Evolutionary conservation across 2,797 vertebrate genomes (phyloP), one percentile per base, ranked within the genome.

Genomic region (Muscicapa comitata): DNA sequence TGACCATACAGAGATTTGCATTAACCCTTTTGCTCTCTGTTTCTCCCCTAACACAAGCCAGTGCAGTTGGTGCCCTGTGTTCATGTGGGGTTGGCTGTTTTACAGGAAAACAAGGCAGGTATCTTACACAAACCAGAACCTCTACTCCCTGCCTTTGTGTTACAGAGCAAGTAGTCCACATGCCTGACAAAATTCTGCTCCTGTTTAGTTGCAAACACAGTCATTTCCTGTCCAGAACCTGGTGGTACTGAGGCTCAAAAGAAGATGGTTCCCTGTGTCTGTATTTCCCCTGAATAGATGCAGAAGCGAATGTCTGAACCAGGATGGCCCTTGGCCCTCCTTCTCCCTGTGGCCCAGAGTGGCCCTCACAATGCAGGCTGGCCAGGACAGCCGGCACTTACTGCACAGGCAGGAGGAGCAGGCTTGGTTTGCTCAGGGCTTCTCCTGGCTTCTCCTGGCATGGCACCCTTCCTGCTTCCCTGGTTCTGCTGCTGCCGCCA

Each of bases 321-420:
- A 17, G 1, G 3, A 26, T 14, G 31, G 35, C 9, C 1, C n/a
- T 55, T 38, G 31, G 23, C 70, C 17, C 11, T 51, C 21, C 25
- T 71, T 35, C 33, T 21, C 33, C 15, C 9, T 11, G 17, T 28
- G 9, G 11, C 19, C 13, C 37, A 15, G 24, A 13, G 11, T 37
- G 20, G 1, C 4, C 40, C 20, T 47, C 13, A 21, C 29, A 4
- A 0, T 3, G 11, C 8, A 9, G 48, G 4, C 33, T 17, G 53
- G 33, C 26, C 7, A 3, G 33, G 47, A 3, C 0, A 0, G 12
- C 0, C 25, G 29, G 23, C 2, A 1, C 19, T 37, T 3, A 6
- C 29, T 24, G 10, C 66, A 5, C 4, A 6, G 48, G 50, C 17
- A 5, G 79, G 50, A 77, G 33, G 28, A 59, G 29, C 42, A 15